Conservation (phyloP, 2,797 vertebrate genomes). For the Neosalanx taihuensis region DNA sequence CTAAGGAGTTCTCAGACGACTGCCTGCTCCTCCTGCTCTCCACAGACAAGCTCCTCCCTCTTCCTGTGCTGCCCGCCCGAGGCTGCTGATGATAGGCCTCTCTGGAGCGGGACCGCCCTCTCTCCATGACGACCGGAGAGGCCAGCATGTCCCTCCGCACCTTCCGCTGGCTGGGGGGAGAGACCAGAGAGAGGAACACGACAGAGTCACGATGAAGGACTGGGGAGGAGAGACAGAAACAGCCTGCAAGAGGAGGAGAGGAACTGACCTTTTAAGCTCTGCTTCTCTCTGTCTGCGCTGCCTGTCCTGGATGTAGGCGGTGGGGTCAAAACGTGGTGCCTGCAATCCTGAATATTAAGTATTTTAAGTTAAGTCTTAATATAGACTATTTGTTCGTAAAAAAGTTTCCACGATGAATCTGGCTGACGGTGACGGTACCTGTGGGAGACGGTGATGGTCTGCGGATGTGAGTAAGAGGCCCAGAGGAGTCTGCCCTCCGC, state of each 20-base stretch:
- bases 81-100: constrained; percentile 57
- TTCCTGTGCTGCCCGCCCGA: constrained; percentile 55
- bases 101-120: constrained; percentile 77
- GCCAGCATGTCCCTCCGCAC: constrained; percentile 70
- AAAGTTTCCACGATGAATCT: too few relatives aligned
- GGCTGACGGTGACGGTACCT: constrained; percentile 44
- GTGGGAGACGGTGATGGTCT: constrained; percentile 80
- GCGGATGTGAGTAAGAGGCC: constrained; percentile 59
- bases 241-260: not conserved
- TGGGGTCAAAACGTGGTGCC: constrained; percentile 84
- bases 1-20: constrained; percentile 80
- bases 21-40: constrained; percentile 81
- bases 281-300: constrained; percentile 79
- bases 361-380: not conserved
- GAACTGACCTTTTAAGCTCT: constrained; percentile 80
- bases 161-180: constrained; percentile 72
- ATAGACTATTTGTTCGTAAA: too few relatives aligned
- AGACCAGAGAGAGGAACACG: not conserved
- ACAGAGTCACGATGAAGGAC: not conserved
- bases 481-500: constrained; percentile 70
- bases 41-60: constrained; percentile 69
- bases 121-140: constrained; percentile 65
- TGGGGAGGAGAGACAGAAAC: not conserved
- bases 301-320: constrained; percentile 83
- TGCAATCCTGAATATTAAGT: constrained; percentile 64